Evolutionary conservation across 2,113 vertebrate species (phyloP).

Genomic region (Progne subis): DNA sequence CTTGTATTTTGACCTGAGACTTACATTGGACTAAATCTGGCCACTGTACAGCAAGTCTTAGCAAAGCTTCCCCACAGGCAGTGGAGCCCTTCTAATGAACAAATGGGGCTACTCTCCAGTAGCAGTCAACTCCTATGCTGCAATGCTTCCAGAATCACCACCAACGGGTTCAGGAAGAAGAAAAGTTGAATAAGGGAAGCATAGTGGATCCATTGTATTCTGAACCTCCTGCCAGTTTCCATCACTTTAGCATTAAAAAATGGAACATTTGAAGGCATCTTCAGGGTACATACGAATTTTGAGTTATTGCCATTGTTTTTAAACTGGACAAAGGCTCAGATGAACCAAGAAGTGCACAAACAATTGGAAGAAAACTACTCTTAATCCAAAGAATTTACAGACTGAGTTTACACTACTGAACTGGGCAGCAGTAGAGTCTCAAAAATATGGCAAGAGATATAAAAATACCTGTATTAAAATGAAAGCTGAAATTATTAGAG

Average conservation of each 20-base stretch:
- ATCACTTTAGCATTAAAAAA: slow-evolving; percentile 8
- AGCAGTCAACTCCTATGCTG: neutral
- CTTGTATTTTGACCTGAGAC: neutral
- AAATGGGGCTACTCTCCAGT: neutral
- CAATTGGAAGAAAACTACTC: neutral
- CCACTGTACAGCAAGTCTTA: neutral
- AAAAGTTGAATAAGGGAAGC: neutral
- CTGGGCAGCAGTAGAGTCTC: neutral
- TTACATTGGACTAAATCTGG: neutral
- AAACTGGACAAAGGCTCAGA: neutral
- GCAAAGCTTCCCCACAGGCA: neutral
- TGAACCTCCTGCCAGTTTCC: neutral
- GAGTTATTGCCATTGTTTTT: slow-evolving; percentile 6
- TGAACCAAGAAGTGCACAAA: neutral
- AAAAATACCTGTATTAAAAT: neutral
- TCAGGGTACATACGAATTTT: neutral
- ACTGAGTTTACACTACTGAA: neutral
- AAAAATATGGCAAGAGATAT: neutral
- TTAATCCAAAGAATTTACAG: neutral
- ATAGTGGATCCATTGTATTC: neutral
- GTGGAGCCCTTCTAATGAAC: neutral
- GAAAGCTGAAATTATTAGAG: neutral
- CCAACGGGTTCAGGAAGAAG: neutral
- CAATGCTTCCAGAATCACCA: neutral
- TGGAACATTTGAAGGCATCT: neutral